Conservation (phyloP, 2,113 vertebrate species). For the Rallus limicola region DNA sequence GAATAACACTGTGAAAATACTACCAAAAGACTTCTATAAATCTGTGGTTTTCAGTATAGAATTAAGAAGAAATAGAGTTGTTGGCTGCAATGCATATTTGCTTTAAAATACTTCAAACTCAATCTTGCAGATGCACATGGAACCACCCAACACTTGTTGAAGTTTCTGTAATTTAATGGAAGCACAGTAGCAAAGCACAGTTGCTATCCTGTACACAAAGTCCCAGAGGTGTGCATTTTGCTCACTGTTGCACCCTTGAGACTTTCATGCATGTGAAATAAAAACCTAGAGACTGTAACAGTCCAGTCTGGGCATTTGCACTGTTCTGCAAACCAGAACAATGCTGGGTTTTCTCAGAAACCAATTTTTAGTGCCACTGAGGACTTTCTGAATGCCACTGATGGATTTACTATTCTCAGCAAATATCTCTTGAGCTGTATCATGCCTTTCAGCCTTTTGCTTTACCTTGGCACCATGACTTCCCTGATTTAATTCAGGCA, state of each 20-base stretch:
- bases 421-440: not conserved
- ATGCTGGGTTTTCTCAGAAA: not conserved
- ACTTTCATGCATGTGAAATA: fast-evolving
- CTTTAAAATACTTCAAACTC: not conserved
- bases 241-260: not conserved
- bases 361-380: not conserved
- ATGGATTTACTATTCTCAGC: not conserved
- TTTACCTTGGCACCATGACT: not conserved
- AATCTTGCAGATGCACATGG: not conserved
- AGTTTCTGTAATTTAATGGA: not conserved
- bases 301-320: not conserved
- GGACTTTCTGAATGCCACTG: not conserved
- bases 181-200: not conserved
- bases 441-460: not conserved
- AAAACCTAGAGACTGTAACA: not conserved
- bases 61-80: not conserved
- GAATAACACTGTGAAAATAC: not conserved
- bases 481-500: not conserved
- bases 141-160: not conserved
- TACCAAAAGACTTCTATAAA: not conserved
- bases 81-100: not conserved
- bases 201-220: fast-evolving
- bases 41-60: not conserved
- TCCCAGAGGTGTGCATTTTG: not conserved
- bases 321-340: not conserved